Conservation (phyloP, 2,113 vertebrate genomes). For the Poecile atricapillus region DNA sequence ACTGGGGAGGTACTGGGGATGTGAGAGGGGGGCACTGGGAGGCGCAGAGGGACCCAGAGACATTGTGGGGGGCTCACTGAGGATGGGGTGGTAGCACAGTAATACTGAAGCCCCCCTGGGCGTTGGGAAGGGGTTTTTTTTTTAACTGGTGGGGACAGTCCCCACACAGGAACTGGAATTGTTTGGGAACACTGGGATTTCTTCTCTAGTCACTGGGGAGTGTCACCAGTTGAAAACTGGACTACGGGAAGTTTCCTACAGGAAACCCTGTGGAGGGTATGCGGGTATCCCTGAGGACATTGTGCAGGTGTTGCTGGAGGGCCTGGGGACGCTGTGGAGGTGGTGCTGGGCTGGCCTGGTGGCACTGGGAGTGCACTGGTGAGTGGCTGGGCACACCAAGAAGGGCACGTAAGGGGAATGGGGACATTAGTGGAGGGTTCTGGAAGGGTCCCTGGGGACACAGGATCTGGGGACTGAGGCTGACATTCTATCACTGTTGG, state of each 20-base stretch:
- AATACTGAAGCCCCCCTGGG: neutral
- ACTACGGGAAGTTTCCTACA: no score
- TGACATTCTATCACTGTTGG: fast-evolving
- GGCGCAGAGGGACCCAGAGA: neutral
- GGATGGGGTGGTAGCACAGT: fast-evolving
- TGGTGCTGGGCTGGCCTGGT: neutral
- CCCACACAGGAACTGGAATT: neutral
- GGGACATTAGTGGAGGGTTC: neutral
- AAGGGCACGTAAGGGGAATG: fast-evolving
- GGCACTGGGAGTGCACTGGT: neutral
- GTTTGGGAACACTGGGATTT: neutral
- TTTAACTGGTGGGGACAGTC: fast-evolving
- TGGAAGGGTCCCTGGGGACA: neutral
- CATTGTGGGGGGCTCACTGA: neutral
- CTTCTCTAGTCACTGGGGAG: neutral
- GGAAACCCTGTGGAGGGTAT: no score
- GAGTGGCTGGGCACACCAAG: neutral
- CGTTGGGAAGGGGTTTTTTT: fast-evolving
- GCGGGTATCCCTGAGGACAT: fast-evolving
- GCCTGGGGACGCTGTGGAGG: fast-evolving
- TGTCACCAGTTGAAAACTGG: neutral
- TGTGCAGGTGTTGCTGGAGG: neutral
- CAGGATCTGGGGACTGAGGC: neutral
- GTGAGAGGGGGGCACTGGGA: fast-evolving
- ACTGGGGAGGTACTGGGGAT: neutral